Percentiles rank a stretch among this genome's conserved stretches.
phyloP scores from a whole-genome alignment of 2,797 vertebrate genomes.

The Sebastes ruberrimus region DNA sequence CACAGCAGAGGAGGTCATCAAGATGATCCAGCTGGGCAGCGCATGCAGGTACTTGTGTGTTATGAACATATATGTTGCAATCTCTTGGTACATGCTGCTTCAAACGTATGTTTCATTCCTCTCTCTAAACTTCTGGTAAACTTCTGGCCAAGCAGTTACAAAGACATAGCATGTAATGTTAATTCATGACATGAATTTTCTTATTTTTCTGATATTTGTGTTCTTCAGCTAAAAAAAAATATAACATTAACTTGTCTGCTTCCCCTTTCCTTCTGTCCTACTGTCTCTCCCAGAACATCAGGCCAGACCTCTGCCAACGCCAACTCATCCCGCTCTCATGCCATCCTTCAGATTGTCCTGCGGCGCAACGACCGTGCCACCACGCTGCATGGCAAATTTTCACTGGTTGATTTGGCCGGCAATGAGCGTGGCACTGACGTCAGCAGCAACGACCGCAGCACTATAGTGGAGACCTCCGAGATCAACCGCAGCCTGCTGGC shows the following conservation, averaged over 20 bases:
- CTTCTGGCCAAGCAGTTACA: background rate
- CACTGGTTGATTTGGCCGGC: conserved; percentile 94
- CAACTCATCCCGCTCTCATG: conserved; percentile 95
- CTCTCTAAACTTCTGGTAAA: background rate
- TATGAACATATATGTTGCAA: background rate
- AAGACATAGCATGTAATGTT: background rate
- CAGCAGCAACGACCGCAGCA: conserved; percentile 90
- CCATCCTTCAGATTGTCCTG: conserved; percentile 93
- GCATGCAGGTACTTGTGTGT: conserved; percentile 87
- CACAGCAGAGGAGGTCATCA: conserved; percentile 92
- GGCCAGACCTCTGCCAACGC: conserved; percentile 96
- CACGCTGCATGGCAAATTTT: conserved; percentile 92
- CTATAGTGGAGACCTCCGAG: conserved; percentile 92
- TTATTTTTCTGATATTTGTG: background rate
- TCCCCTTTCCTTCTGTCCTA: background rate
- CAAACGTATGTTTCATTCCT: background rate
- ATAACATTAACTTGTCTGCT: background rate
- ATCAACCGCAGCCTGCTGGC: conserved; percentile 98
- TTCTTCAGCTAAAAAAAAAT: background rate
- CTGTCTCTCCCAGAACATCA: conserved; percentile 85
- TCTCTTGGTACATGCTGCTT: background rate
- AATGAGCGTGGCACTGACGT: conserved; percentile 95
- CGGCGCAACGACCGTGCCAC: conserved; percentile 76
- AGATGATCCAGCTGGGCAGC: conserved; percentile 89
- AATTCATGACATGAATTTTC: background rate